Conservation (phyloP, 2,113 vertebrate genomes). For the Paramormyrops kingsleyae region DNA sequence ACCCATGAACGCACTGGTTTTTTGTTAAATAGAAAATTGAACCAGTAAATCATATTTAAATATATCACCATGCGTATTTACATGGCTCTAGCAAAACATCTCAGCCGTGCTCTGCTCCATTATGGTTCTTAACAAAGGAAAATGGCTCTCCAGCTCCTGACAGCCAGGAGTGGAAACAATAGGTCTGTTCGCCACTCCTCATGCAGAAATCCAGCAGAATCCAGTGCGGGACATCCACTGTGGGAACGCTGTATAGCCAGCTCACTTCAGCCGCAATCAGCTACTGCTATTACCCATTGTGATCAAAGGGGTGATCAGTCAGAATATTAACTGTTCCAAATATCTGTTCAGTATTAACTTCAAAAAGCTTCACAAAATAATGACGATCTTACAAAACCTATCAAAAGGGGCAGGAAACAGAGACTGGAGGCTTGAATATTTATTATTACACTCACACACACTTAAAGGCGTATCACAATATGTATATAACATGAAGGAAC, state of each 20-base stretch:
- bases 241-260: neutral
- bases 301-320: neutral
- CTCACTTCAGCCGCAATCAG: neutral
- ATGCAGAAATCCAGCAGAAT: neutral
- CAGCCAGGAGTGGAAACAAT: neutral
- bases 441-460: conserved; percentile 27
- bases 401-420: neutral
- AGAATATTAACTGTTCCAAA: neutral
- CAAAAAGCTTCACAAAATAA: neutral
- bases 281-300: neutral
- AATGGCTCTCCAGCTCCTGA: neutral
- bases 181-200: neutral
- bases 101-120: neutral
- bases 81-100: neutral
- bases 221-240: neutral
- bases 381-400: neutral
- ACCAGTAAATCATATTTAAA: conserved; percentile 26
- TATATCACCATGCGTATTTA: conserved; percentile 9
- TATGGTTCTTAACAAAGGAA: conserved; percentile 8
- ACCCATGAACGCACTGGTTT: conserved; percentile 18
- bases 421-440: neutral
- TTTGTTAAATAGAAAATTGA: conserved; percentile 20
- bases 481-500: neutral
- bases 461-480: conserved; percentile 23
- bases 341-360: neutral